These are phyloP conservation scores for Olivierus martensii DNA, from an alignment of 1,140 invertebrate genomes.

Conservation along the genomic window DNA sequence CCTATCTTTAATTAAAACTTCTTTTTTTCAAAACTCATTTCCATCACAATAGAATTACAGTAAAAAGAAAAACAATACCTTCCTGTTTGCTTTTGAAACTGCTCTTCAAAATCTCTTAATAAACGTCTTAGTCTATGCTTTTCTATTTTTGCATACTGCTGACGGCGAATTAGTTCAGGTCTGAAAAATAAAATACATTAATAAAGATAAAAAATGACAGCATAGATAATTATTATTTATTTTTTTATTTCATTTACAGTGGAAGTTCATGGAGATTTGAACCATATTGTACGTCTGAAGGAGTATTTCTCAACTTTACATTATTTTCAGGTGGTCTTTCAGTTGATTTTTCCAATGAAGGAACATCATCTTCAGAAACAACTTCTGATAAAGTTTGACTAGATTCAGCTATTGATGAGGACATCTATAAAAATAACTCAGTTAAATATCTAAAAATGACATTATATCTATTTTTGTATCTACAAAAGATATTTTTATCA, in stretches of 20 bases:
- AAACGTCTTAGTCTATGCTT: constrained; percentile 57
- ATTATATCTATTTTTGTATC: not conserved
- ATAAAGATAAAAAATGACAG: constrained; percentile 41
- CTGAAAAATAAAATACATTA: constrained; percentile 27
- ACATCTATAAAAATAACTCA: not conserved
- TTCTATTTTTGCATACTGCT: constrained; percentile 51
- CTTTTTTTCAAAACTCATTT: too few species aligned
- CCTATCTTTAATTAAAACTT: too few species aligned
- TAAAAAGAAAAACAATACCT: too few species aligned
- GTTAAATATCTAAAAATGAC: not conserved
- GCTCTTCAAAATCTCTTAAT: constrained; percentile 67
- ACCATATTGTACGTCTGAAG: not conserved
- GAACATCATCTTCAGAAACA: not conserved
- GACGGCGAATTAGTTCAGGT: constrained; percentile 54
- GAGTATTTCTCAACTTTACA: not conserved
- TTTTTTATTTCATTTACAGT: constrained; percentile 8
- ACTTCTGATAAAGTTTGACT: constrained; percentile 4
- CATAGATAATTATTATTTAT: too few species aligned
- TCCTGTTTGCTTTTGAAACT: constrained; percentile 62
- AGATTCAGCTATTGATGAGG: not conserved
- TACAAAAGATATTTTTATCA: not conserved
- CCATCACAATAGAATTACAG: too few species aligned
- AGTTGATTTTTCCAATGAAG: not conserved
- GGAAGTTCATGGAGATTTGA: not conserved
- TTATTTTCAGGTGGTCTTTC: not conserved